phyloP scores from a whole-genome alignment of 2,888 invertebrate species.

The Malacosoma neustria region DNA sequence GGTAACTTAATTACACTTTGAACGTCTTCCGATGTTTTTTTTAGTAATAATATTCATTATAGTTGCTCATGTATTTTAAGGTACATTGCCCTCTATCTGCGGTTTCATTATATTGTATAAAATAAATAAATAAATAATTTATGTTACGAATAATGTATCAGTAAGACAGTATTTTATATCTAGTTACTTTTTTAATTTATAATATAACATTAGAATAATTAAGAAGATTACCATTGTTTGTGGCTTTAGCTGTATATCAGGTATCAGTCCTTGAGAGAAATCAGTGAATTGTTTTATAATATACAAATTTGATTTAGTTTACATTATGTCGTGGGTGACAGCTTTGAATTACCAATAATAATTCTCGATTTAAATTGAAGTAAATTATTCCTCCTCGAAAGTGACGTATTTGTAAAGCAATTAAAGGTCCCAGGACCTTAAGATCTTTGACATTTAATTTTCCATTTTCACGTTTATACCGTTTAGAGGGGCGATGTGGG shows the following conservation, averaged over 20 bases:
- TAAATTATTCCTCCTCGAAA: not conserved
- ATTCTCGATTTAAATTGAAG: too few species aligned
- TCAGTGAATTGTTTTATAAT: too few species aligned
- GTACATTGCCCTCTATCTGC: not conserved
- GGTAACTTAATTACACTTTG: not conserved
- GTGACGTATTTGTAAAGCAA: not conserved
- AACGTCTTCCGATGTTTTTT: not conserved
- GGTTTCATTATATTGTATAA: not conserved
- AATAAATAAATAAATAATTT: not conserved
- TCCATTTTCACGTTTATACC: conserved; percentile 11
- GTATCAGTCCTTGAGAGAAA: too few species aligned
- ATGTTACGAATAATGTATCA: not conserved
- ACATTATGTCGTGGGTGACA: too few species aligned
- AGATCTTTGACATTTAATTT: conserved; percentile 4
- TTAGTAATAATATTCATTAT: not conserved
- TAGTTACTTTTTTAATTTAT: too few species aligned
- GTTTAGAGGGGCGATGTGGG: conserved; percentile 11
- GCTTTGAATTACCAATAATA: too few species aligned
- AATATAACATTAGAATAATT: too few species aligned
- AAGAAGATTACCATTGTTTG: too few species aligned
- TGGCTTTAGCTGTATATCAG: too few species aligned
- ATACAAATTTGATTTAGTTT: too few species aligned
- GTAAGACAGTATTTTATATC: too few species aligned
- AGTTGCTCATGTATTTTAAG: not conserved
- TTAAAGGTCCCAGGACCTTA: not conserved